These are phyloP conservation scores for Callyntrura guangdongensis DNA, from an alignment of 2,888 invertebrate species.

Conservation along the genomic window DNA sequence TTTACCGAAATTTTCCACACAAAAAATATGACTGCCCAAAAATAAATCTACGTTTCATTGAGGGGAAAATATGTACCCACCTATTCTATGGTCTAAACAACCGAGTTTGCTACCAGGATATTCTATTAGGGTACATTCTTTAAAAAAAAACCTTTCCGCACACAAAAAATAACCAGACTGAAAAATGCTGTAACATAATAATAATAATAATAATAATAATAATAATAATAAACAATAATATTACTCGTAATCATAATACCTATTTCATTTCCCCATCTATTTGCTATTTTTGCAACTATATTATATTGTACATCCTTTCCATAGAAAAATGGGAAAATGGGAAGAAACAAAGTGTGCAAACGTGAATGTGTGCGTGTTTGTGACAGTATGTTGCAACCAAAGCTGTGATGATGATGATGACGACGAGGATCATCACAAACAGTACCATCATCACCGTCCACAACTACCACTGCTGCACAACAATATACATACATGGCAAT, in stretches of 20 bases:
- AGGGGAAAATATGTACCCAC: slow-evolving; percentile 4
- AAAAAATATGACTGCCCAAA: slow-evolving; percentile 67
- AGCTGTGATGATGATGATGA: neutral
- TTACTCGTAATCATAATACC: too few species aligned
- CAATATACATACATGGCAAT: too few species aligned
- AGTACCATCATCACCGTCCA: neutral
- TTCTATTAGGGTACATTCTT: neutral
- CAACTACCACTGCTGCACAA: neutral
- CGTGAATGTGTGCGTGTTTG: neutral
- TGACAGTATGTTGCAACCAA: neutral
- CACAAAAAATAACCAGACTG: too few species aligned
- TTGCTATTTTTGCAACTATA: too few species aligned
- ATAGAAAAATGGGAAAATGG: neutral
- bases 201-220: too few species aligned
- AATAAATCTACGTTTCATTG: slow-evolving; percentile 66
- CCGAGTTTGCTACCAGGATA: neutral
- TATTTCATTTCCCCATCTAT: too few species aligned
- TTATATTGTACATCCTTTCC: too few species aligned
- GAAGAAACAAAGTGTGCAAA: neutral
- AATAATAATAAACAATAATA: too few species aligned
- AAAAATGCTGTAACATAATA: neutral
- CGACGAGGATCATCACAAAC: neutral
- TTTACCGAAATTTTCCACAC: slow-evolving; percentile 61
- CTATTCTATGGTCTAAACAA: neutral
- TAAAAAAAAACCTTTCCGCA: neutral